Evolutionary conservation across 2,888 invertebrate species (phyloP).

Genomic region (Bellardia pandia): DNA sequence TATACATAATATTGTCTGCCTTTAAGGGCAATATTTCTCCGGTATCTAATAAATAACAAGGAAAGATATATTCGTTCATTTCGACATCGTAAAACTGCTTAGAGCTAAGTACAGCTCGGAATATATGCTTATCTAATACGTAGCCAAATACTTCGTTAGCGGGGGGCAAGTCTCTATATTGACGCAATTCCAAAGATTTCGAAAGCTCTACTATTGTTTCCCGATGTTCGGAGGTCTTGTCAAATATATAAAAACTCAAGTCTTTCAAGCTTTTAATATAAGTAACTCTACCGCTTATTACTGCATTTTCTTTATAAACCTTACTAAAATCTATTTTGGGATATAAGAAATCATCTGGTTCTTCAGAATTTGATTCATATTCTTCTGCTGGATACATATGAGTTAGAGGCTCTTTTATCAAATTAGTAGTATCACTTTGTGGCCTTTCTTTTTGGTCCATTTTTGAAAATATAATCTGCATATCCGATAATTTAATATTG

Average conservation of each 20-base stretch:
- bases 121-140: conserved; percentile 72
- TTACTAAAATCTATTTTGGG: conserved; percentile 28
- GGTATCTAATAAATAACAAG: conserved; percentile 71
- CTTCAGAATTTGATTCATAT: not conserved
- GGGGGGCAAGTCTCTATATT: conserved; percentile 65
- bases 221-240: conserved; percentile 42
- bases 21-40: conserved; percentile 71
- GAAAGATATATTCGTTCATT: conserved; percentile 51
- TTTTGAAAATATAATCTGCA: not conserved
- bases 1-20: conserved; percentile 66
- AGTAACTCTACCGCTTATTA: conserved; percentile 62
- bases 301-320: conserved; percentile 49
- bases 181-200: conserved; percentile 66
- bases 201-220: conserved; percentile 56
- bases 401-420: not conserved
- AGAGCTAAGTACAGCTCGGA: conserved; percentile 68
- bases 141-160: conserved; percentile 71
- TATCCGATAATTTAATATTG: conserved; percentile 14
- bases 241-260: conserved; percentile 68
- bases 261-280: conserved; percentile 65
- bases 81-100: conserved; percentile 47
- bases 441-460: not conserved
- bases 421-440: not conserved
- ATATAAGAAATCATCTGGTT: conserved; percentile 31
- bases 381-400: conserved; percentile 58